These are phyloP conservation scores for Philereme transversata DNA, from an alignment of 2,888 invertebrate species.

Conservation along the genomic window DNA sequence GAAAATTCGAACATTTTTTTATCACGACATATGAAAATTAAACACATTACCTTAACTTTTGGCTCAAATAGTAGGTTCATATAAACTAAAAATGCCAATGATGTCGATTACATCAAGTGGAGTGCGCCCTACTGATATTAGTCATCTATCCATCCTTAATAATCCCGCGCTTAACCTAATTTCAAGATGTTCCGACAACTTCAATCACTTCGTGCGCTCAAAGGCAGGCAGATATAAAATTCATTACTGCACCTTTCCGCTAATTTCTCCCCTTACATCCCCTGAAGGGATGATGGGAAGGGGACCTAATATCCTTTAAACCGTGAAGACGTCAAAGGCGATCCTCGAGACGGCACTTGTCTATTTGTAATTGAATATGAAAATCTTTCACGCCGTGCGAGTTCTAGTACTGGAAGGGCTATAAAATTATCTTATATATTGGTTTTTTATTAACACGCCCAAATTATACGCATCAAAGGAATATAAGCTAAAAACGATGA, in stretches of 20 bases:
- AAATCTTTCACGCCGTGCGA: conserved; percentile 72
- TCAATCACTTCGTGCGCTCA: conserved; percentile 32
- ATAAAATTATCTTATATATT: too few species aligned
- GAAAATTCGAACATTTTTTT: too few species aligned
- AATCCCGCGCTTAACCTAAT: conserved; percentile 20
- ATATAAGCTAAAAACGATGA: too few species aligned
- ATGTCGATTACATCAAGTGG: too few species aligned
- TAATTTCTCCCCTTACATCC: conserved; percentile 52
- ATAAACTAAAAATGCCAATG: too few species aligned
- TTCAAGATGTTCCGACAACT: conserved; percentile 20
- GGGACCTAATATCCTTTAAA: conserved; percentile 73
- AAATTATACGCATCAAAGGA: too few species aligned
- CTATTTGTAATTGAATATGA: conserved; percentile 84
- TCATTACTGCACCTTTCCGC: conserved; percentile 63
- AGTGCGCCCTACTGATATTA: too few species aligned
- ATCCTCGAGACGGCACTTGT: conserved; percentile 77
- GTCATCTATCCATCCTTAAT: conserved; percentile 5
- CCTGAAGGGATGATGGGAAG: conserved; percentile 51
- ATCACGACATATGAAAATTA: too few species aligned
- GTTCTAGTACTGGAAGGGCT: conserved; percentile 35
- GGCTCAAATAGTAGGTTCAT: too few species aligned
- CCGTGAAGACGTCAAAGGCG: conserved; percentile 76
- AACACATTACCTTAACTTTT: too few species aligned
- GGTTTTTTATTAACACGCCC: too few species aligned
- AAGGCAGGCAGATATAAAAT: conserved; percentile 61